Conservation (phyloP, 1,140 invertebrate genomes). For the Megathymus violae region DNA sequence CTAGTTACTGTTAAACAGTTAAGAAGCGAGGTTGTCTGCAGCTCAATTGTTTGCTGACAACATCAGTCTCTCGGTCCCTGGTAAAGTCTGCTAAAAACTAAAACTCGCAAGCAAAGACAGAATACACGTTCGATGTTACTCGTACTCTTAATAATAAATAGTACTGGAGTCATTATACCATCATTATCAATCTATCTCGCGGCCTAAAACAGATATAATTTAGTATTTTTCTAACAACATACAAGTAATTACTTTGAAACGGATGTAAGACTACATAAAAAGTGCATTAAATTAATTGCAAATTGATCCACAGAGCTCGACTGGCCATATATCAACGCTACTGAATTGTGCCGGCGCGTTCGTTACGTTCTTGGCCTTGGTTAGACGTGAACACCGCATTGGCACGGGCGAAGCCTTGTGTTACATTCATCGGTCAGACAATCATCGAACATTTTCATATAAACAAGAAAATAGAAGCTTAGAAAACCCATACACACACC, state of each 20-base stretch:
- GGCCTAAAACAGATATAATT: background rate
- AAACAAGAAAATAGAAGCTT: no score
- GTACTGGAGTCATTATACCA: background rate
- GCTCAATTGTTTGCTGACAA: no score
- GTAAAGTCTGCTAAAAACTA: no score
- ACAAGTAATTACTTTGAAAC: background rate
- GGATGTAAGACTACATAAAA: background rate
- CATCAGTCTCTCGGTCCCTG: no score
- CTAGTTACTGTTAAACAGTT: no score
- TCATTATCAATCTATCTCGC: background rate
- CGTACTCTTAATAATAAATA: background rate
- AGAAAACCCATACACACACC: no score
- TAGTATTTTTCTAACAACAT: background rate
- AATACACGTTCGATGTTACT: no score
- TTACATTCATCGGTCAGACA: no score
- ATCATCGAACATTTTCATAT: no score
- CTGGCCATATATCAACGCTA: background rate
- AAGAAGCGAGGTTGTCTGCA: no score
- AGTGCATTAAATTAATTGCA: background rate
- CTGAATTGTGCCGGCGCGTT: background rate
- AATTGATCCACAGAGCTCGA: background rate
- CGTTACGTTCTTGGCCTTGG: background rate
- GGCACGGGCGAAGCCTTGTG: background rate
- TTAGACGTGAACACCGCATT: background rate
- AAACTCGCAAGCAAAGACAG: no score